phyloP scores from a whole-genome alignment of 2,888 invertebrate genomes.

The Campopleginae sp. region DNA sequence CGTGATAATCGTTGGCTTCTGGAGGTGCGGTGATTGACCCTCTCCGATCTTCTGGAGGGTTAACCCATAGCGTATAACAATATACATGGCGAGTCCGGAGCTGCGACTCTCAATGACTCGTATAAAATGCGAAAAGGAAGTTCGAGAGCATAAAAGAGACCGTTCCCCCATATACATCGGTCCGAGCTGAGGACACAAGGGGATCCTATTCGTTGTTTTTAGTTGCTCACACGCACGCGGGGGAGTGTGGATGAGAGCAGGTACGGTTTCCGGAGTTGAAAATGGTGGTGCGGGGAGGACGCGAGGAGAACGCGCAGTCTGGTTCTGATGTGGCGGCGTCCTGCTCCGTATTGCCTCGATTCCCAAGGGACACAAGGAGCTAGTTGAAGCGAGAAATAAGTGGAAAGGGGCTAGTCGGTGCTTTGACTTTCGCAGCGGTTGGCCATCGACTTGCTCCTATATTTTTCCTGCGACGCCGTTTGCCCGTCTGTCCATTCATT shows the following conservation, averaged over 20 bases:
- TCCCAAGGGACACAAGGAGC: slow-evolving; percentile 30
- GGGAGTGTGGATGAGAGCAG: not conserved
- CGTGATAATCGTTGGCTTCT: slow-evolving; percentile 49
- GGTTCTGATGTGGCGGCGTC: slow-evolving; percentile 31
- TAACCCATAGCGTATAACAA: slow-evolving; percentile 39
- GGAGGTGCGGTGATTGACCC: slow-evolving; percentile 47
- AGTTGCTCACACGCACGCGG: not conserved
- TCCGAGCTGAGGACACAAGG: not conserved
- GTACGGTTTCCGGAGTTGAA: slow-evolving; percentile 25
- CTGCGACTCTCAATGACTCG: slow-evolving; percentile 21
- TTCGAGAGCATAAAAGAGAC: not conserved
- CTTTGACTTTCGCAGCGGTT: slow-evolving; percentile 5
- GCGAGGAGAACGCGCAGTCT: slow-evolving; percentile 26
- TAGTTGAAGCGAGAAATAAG: slow-evolving; percentile 14
- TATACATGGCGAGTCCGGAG: slow-evolving; percentile 18
- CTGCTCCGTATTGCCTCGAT: slow-evolving; percentile 35
- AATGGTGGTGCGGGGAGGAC: not conserved
- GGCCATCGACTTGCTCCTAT: slow-evolving; percentile 15
- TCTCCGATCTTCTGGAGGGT: slow-evolving; percentile 27
- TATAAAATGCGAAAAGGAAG: slow-evolving; percentile 50
- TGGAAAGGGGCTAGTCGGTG: not conserved
- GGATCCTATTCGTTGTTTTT: slow-evolving; percentile 4
- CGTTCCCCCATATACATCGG: not conserved
- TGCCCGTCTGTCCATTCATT: not conserved
- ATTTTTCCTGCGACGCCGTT: slow-evolving; percentile 8